These are phyloP conservation scores for Margaritifera margaritifera DNA, from an alignment of 2,888 invertebrate genomes.

Conservation along the genomic window DNA sequence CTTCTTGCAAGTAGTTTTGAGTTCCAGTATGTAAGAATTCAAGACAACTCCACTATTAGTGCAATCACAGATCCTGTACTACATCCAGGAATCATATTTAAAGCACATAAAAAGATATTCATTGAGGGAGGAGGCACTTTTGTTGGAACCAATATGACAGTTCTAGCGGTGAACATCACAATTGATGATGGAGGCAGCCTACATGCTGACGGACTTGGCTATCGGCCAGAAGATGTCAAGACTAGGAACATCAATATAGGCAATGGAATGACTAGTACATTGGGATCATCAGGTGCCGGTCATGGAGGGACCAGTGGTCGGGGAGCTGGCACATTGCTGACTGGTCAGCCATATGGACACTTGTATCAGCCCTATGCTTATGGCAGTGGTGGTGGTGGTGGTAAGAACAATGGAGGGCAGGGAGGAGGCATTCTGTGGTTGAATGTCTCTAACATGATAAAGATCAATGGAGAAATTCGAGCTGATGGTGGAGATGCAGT, in stretches of 20 bases:
- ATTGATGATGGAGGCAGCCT: slow-evolving; percentile 57
- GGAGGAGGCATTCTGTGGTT: slow-evolving; percentile 53
- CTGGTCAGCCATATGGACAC: slow-evolving; percentile 60
- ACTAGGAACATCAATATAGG: slow-evolving; percentile 39
- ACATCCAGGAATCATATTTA: slow-evolving; percentile 39
- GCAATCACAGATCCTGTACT: slow-evolving; percentile 47
- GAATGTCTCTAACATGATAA: slow-evolving; percentile 40
- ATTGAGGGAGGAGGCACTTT: slow-evolving; percentile 60
- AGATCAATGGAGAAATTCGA: slow-evolving; percentile 52
- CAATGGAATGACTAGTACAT: slow-evolving; percentile 31
- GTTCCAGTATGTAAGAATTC: slow-evolving; percentile 48
- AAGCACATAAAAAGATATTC: slow-evolving; percentile 36
- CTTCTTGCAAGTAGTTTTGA: slow-evolving; percentile 27
- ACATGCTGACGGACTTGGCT: slow-evolving; percentile 51
- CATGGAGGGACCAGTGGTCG: slow-evolving; percentile 61
- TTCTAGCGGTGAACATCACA: slow-evolving; percentile 46
- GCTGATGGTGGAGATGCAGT: slow-evolving; percentile 46
- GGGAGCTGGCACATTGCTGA: slow-evolving; percentile 40
- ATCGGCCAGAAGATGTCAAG: slow-evolving; percentile 35
- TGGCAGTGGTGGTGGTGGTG: slow-evolving; percentile 57
- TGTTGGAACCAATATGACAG: slow-evolving; percentile 44
- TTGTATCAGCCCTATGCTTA: slow-evolving; percentile 48
- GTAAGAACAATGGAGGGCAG: slow-evolving; percentile 36
- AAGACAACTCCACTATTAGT: slow-evolving; percentile 52
- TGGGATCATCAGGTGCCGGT: slow-evolving; percentile 57